Conservation (phyloP, 2,888 invertebrate genomes). For the Caenorhabditis auriculariae region DNA sequence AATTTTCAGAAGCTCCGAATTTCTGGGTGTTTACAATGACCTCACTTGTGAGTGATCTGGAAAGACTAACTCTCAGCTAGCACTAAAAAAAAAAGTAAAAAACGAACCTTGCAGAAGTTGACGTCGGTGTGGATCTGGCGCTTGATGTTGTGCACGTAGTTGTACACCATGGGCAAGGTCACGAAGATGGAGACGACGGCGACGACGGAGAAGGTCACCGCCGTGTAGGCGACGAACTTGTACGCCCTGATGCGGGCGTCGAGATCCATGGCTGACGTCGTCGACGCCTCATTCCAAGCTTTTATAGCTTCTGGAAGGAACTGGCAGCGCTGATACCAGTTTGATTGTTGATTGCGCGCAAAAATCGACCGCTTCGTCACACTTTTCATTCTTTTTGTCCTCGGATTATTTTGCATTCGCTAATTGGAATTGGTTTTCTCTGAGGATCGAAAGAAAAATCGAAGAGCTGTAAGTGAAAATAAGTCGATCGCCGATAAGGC, state of each 20-base stretch:
- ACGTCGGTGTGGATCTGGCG: conserved; percentile 53
- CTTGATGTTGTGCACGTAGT: conserved; percentile 56
- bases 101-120: conserved; percentile 51
- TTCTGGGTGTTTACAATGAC: no score
- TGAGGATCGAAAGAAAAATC: no score
- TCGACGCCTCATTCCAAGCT: not conserved
- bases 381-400: no score
- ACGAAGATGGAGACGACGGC: conserved; percentile 57
- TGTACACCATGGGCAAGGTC: conserved; percentile 60
- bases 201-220: conserved; percentile 53
- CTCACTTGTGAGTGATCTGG: no score
- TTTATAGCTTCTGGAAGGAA: not conserved
- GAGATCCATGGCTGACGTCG: conserved; percentile 27
- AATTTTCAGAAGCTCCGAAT: no score
- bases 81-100: conserved; percentile 4
- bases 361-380: no score
- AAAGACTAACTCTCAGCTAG: no score
- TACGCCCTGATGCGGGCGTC: conserved; percentile 45
- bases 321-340: not conserved
- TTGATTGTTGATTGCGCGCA: no score
- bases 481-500: no score
- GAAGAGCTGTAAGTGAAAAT: no score
- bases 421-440: no score
- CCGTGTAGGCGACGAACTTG: conserved; percentile 44
- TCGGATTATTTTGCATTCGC: no score